Evolutionary conservation across 2,797 vertebrate species (phyloP), one percentile per base, ranked within the genome.

Genomic region (Thunnus albacares): DNA sequence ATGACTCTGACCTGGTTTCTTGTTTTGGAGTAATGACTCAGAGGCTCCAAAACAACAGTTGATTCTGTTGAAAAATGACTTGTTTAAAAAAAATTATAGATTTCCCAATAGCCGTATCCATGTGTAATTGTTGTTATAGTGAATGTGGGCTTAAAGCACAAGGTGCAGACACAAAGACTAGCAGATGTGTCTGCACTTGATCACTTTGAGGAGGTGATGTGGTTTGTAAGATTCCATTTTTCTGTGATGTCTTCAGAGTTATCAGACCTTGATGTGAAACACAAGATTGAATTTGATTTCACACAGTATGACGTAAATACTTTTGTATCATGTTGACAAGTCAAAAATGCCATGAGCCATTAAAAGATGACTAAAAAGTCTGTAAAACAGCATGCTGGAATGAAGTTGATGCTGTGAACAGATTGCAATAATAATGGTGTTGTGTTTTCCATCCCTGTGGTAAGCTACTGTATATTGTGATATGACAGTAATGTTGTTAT

Each of bases 1-100:
- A 22, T 61, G n/a, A 57, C 30, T 80, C 24, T 79, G 67, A 74
- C 65, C 15, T 10, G 52, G 5, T 73, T 55, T 81, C 20, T 63
- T 52, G 35, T 66, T 87, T 59, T 70, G 4, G 53, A 67, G 18
- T 33, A 15, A n/a, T 78, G 75, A 80, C 17, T 86, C 66, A 63
- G 28, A 67, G 2, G 14, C 80, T 73, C 65, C 0, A 0, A 68
- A 80, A 75, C 38, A 63, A 26, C 35, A 47, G 56, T 43, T n/a
- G 49, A 66, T 71, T 84, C 61, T 78, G 28, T 47, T 5, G 18
- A 60, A 80, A 61, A 75, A 14, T 5, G 13, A n/a, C 43, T 7
- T 41, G n/a, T 47, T 47, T 6, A 47, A 17, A 67, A 22, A 67
- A 33, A 52, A 33, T 41, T 60, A 15, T n/a, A 14, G 55, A 66